Evolutionary conservation across 2,113 vertebrate genomes (phyloP).

Genomic region (Myiozetetes cayanensis): DNA sequence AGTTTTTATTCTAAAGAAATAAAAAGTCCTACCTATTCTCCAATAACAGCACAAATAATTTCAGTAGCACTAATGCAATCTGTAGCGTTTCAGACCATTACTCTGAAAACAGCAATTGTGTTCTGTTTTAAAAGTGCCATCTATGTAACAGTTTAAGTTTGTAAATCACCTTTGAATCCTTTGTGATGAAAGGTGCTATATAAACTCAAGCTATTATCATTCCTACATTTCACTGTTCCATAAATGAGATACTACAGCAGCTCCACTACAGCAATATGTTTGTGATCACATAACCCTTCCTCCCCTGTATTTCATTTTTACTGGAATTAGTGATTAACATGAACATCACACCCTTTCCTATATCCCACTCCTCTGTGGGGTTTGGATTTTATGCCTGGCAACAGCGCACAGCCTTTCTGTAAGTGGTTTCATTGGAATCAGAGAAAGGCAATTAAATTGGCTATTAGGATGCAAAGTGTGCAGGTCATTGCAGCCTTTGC

Average conservation of each 20-base stretch:
- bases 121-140: slow-evolving; percentile 41
- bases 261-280: neutral
- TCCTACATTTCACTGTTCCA: slow-evolving; percentile 38
- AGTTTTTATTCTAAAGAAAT: slow-evolving; percentile 4
- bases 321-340: slow-evolving; percentile 27
- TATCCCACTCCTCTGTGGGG: neutral
- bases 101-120: slow-evolving; percentile 25
- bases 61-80: slow-evolving; percentile 14
- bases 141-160: slow-evolving; percentile 50
- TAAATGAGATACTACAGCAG: slow-evolving; percentile 11
- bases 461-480: neutral
- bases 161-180: slow-evolving; percentile 55
- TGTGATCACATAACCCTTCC: neutral
- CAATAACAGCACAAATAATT: neutral
- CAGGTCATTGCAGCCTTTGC: neutral
- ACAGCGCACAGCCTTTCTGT: neutral
- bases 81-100: slow-evolving; percentile 40
- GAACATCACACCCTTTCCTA: neutral
- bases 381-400: neutral
- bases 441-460: neutral
- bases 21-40: slow-evolving; percentile 23
- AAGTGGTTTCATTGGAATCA: neutral
- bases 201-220: slow-evolving; percentile 36
- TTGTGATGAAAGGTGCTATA: slow-evolving; percentile 37
- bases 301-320: slow-evolving; percentile 3